These are phyloP conservation scores for Neelides folsomi DNA, from an alignment of 2,888 invertebrate species.

Conservation along the genomic window DNA sequence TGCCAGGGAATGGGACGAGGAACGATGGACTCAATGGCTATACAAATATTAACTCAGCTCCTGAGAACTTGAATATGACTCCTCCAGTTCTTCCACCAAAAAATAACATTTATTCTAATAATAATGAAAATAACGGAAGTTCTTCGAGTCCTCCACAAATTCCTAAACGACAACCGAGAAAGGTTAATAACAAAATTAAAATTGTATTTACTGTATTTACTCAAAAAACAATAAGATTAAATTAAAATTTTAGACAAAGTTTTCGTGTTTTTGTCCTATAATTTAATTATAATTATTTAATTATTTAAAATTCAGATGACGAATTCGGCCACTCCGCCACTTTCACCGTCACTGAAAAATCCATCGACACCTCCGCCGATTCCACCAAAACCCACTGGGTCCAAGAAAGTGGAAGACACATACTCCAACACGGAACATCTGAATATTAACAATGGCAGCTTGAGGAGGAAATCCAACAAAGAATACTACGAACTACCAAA, in stretches of 20 bases:
- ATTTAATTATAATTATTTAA: too few relatives aligned
- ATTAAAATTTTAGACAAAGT: background rate
- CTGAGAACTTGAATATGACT: background rate
- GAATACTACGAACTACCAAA: background rate
- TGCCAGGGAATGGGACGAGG: slow-evolving; percentile 9
- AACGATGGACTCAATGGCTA: background rate
- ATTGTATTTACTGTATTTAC: background rate
- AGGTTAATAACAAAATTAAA: background rate
- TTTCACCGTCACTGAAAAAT: too few relatives aligned
- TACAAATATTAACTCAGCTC: background rate
- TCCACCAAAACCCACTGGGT: slow-evolving; percentile 20
- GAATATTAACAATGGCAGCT: background rate
- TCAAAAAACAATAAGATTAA: background rate
- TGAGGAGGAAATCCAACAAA: background rate
- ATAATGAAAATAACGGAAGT: background rate
- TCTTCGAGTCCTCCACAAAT: slow-evolving; percentile 9
- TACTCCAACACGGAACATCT: background rate
- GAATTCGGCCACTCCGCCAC: background rate
- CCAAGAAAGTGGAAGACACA: slow-evolving; percentile 2
- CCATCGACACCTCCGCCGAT: slow-evolving; percentile 16
- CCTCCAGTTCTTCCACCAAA: slow-evolving; percentile 15
- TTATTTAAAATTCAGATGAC: background rate
- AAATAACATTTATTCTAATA: background rate
- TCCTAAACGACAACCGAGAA: slow-evolving; percentile 7
- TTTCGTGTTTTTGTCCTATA: background rate